These are phyloP conservation scores for Tenodera sinensis DNA, from an alignment of 2,888 invertebrate species.

Conservation along the genomic window DNA sequence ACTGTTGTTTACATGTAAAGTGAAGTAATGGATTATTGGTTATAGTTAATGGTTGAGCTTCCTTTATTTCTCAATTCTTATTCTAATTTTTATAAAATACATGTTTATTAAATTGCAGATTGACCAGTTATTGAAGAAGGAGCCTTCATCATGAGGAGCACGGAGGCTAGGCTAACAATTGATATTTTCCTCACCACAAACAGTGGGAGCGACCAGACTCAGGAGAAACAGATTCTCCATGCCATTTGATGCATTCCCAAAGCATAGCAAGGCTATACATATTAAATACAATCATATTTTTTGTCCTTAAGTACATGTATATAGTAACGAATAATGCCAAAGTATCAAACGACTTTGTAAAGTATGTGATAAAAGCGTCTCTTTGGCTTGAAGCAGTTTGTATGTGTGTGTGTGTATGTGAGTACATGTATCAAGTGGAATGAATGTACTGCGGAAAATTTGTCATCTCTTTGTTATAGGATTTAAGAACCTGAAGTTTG, in stretches of 20 bases:
- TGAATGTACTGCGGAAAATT: background rate
- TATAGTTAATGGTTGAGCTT: no score
- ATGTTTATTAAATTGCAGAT: slow-evolving; percentile 50
- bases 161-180: background rate
- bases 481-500: background rate
- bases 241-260: background rate
- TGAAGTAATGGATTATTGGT: no score
- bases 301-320: background rate
- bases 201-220: background rate
- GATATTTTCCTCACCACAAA: background rate
- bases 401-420: background rate
- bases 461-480: background rate
- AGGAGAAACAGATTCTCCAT: background rate
- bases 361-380: background rate
- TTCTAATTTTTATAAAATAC: background rate
- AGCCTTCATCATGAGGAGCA: slow-evolving; percentile 33
- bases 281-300: background rate
- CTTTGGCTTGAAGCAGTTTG: background rate
- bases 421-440: background rate
- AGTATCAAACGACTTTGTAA: background rate
- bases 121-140: slow-evolving; percentile 69
- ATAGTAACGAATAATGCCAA: background rate
- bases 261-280: background rate
- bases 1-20: no score
- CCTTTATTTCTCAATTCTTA: background rate